A percentile compares a stretch with the other conserved stretches of the same genome.
Conservation (phyloP, 2,888 invertebrate genomes). For the Brassicogethes aeneus region DNA sequence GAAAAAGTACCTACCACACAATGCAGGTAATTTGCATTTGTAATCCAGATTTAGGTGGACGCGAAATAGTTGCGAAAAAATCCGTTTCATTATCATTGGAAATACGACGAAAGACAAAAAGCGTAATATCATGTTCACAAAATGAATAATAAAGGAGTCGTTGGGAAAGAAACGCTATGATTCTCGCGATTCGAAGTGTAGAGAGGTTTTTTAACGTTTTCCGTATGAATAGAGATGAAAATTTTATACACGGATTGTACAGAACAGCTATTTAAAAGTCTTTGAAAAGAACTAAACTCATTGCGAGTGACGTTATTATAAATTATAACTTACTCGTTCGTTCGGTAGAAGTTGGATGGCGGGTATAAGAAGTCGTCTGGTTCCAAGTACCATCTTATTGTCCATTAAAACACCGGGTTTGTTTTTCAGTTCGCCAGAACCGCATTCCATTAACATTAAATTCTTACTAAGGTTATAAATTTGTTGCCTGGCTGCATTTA, state of each 20-base stretch:
- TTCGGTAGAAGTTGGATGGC: conserved; percentile 25
- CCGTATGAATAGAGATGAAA: conserved; percentile 1
- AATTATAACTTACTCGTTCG: conserved; percentile 37
- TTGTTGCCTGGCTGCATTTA: conserved; percentile 25
- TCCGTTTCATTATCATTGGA: neutral
- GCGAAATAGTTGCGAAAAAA: neutral
- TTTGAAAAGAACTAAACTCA: conserved; percentile 28
- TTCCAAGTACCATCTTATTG: conserved; percentile 38
- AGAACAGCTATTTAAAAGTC: conserved; percentile 14
- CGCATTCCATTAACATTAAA: conserved; percentile 37
- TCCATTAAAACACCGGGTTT: conserved; percentile 37
- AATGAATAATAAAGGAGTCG: neutral
- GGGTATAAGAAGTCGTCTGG: conserved; percentile 34
- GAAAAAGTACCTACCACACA: too few relatives aligned
- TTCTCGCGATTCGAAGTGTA: neutral
- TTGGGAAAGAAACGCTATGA: neutral
- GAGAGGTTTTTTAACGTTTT: neutral
- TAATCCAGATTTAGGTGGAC: too few relatives aligned
- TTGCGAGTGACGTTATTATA: conserved; percentile 35
- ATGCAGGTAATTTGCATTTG: too few relatives aligned
- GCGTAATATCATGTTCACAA: neutral
- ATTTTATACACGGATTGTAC: neutral
- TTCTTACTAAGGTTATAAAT: conserved; percentile 37
- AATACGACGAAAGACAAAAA: neutral
- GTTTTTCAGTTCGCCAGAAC: conserved; percentile 35